Percentiles rank a stretch among this genome's conserved stretches.
Evolutionary conservation across 2,888 invertebrate species (phyloP).

Genomic region (Platypus cylindrus): DNA sequence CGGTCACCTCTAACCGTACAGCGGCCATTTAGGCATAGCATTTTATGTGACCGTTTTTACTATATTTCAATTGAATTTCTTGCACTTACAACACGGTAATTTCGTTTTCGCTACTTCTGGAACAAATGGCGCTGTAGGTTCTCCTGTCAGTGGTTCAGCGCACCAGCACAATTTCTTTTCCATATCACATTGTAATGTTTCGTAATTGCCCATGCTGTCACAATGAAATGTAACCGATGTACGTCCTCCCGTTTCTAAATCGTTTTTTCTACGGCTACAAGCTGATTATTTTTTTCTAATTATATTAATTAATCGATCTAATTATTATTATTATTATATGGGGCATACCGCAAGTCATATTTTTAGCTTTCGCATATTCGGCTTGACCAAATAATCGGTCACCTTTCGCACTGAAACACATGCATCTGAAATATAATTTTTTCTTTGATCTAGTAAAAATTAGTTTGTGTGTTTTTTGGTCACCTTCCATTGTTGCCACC

Average conservation of each 20-base stretch:
- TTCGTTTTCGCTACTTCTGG: slow-evolving; percentile 44
- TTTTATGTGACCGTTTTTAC: neutral
- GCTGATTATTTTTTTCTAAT: slow-evolving; percentile 35
- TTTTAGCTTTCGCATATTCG: slow-evolving; percentile 42
- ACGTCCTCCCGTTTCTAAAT: slow-evolving; percentile 36
- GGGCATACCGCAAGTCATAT: slow-evolving; percentile 51
- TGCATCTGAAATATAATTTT: slow-evolving; percentile 42
- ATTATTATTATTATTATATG: neutral
- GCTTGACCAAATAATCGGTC: slow-evolving; percentile 53
- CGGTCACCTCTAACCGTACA: neutral
- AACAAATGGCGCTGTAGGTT: slow-evolving; percentile 42
- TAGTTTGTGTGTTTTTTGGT: neutral
- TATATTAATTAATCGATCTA: slow-evolving; percentile 1
- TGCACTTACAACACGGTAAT: slow-evolving; percentile 52
- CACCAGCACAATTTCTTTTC: slow-evolving; percentile 54
- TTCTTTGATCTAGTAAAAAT: too few relatives aligned
- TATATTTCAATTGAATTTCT: slow-evolving; percentile 1
- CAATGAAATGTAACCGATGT: slow-evolving; percentile 49
- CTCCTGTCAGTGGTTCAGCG: slow-evolving; percentile 47
- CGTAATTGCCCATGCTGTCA: slow-evolving; percentile 50
- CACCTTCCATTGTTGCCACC: slow-evolving; percentile 50
- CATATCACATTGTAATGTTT: slow-evolving; percentile 52
- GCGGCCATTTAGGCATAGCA: neutral
- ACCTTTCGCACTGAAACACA: slow-evolving; percentile 48
- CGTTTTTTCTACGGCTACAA: slow-evolving; percentile 47